A percentile compares a stretch with the other conserved stretches of the same genome.
Conservation (phyloP, 2,113 vertebrate genomes). For the Nothocercus nigrocapillus region DNA sequence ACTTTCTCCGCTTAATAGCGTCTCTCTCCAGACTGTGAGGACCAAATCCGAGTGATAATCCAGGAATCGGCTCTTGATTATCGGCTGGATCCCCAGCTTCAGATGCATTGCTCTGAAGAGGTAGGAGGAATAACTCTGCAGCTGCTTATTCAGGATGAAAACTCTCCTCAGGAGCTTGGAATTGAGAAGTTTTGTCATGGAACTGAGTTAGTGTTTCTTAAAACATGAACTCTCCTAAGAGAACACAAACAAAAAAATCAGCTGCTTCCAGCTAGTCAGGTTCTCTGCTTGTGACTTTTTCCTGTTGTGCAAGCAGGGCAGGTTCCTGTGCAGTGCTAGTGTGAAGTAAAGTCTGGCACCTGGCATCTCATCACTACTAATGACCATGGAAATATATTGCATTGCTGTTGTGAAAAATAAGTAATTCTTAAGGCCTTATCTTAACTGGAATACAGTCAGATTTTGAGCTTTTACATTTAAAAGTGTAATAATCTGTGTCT, state of each 20-base stretch:
- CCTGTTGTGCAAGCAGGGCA: neutral
- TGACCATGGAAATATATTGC: neutral
- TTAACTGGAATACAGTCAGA: neutral
- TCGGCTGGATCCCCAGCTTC: slow-evolving; percentile 95
- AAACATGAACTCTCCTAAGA: neutral
- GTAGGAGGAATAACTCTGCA: slow-evolving; percentile 65
- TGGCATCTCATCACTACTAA: neutral
- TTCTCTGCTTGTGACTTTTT: neutral
- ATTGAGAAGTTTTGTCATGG: neutral
- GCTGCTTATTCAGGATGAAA: neutral
- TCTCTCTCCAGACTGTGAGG: slow-evolving; percentile 94
- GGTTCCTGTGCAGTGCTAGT: neutral
- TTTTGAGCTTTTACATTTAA: neutral
- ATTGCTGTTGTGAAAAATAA: neutral
- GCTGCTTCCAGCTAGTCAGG: neutral
- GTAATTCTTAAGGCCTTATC: neutral
- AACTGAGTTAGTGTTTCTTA: neutral
- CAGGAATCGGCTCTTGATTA: slow-evolving; percentile 97
- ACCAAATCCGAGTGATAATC: slow-evolving; percentile 94
- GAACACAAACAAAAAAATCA: neutral
- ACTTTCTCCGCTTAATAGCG: slow-evolving; percentile 78
- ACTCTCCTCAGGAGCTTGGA: neutral
- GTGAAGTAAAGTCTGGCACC: neutral
- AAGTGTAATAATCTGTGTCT: neutral
- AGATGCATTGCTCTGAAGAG: slow-evolving; percentile 95